phyloP scores from a whole-genome alignment of 1,140 invertebrate species.

The Lepidostoma basale region DNA sequence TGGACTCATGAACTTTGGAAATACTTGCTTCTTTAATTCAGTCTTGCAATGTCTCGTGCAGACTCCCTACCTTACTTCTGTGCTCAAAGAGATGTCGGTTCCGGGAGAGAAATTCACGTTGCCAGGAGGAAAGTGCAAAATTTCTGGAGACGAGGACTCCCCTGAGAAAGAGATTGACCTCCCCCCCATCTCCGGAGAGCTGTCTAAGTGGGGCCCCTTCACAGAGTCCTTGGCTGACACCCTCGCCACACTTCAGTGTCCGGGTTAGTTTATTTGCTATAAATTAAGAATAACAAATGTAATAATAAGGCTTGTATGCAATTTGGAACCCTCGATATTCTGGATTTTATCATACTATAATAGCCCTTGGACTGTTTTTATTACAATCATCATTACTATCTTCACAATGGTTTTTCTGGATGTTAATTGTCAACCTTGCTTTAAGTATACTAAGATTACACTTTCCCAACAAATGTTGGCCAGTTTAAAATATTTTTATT shows the following conservation, averaged over 20 bases:
- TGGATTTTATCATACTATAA: too few relatives aligned
- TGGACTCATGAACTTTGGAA: conserved; percentile 87
- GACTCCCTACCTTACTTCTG: conserved; percentile 78
- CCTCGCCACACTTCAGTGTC: conserved; percentile 71
- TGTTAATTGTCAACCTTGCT: too few relatives aligned
- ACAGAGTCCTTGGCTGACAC: conserved; percentile 72
- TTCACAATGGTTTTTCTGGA: too few relatives aligned
- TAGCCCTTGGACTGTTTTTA: too few relatives aligned
- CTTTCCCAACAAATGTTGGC: too few relatives aligned
- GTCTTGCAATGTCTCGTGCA: conserved; percentile 91
- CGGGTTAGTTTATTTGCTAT: conserved; percentile 44
- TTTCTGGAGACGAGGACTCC: conserved; percentile 51
- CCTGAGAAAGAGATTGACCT: conserved; percentile 55
- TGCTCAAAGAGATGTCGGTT: conserved; percentile 72
- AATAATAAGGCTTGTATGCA: background rate
- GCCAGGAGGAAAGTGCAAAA: conserved; percentile 69
- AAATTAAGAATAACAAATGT: background rate
- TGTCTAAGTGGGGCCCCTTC: conserved; percentile 74
- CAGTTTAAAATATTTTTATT: too few relatives aligned
- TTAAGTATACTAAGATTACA: too few relatives aligned
- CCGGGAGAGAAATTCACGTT: conserved; percentile 72
- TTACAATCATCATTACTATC: too few relatives aligned
- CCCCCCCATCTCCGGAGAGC: conserved; percentile 68
- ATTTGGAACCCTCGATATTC: too few relatives aligned
- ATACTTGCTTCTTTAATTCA: conserved; percentile 97